Conservation (phyloP, 2,888 invertebrate genomes). For the Carcina quercana region DNA sequence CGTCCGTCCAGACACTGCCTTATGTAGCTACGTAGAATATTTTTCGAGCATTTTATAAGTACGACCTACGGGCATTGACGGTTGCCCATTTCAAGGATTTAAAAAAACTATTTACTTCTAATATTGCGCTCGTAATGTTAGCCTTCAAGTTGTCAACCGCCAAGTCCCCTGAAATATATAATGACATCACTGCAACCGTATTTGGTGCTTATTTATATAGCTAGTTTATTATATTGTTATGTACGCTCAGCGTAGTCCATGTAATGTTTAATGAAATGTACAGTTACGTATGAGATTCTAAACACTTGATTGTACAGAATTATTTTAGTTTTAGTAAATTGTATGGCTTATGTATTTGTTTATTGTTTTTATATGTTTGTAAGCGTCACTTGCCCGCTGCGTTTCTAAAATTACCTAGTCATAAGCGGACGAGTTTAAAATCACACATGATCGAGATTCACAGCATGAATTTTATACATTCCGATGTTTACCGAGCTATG, state of each 20-base stretch:
- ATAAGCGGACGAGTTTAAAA: slow-evolving; percentile 40
- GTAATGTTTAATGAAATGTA: slow-evolving; percentile 38
- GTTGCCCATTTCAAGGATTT: too few relatives aligned
- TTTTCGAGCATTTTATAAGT: slow-evolving; percentile 21
- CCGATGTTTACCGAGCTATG: slow-evolving; percentile 19
- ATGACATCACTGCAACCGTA: too few relatives aligned
- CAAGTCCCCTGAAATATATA: too few relatives aligned
- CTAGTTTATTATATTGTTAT: slow-evolving; percentile 5
- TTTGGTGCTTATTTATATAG: slow-evolving; percentile 14
- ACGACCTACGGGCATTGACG: too few relatives aligned
- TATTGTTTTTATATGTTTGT: slow-evolving; percentile 10
- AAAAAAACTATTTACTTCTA: too few relatives aligned
- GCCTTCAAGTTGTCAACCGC: too few relatives aligned
- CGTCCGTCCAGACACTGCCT: slow-evolving; percentile 38
- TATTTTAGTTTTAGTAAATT: slow-evolving; percentile 17
- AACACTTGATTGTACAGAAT: slow-evolving; percentile 49
- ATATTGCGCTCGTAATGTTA: too few relatives aligned
- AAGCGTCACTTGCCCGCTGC: slow-evolving; percentile 42
- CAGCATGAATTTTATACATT: slow-evolving; percentile 13
- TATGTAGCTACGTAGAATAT: slow-evolving; percentile 16
- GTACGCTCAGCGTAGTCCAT: slow-evolving; percentile 14
- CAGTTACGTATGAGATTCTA: slow-evolving; percentile 73
- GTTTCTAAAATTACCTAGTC: slow-evolving; percentile 57
- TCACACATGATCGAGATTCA: slow-evolving; percentile 7
- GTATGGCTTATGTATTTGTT: slow-evolving; percentile 14